Base-by-base conservation (phyloP, 2,888 invertebrate genomes). In the Reticulitermes lucifugus region DNA sequence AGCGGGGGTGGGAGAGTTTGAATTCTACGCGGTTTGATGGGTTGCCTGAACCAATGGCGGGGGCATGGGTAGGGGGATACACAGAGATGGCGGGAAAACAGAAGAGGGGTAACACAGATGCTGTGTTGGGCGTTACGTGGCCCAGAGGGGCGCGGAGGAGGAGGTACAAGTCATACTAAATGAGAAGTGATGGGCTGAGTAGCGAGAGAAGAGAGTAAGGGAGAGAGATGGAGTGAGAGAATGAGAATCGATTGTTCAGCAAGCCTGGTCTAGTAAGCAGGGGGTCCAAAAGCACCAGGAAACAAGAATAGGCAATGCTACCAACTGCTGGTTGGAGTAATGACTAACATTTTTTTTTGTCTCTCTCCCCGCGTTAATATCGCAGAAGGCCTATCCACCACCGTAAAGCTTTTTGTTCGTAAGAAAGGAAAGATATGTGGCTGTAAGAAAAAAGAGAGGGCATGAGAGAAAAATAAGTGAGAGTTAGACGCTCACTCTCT, bases 81-180 rank as follows among this genome's bases (percentile, higher is more conserved):
- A 35, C 35, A 80, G 80, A 55, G 80, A 80, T 80, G 81, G 81
- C 81, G 81, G 81, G 81, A 81, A 70, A 65, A 81, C 70, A 43
- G 43, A 43, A 81, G 70, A 41, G 81, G 79, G 59, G 60, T 18
- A 59, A 60, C 79, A 79, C 80, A 80, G 60, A 80, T 59, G 60
- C 60, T 29, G 59, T 6, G 18, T 29, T 46, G n/a, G 75, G 46
- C 43, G 12, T 55, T 55, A 55, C 55, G 18, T 12, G 5, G 55
- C 55, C 18, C 18, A 43, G 75, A 29, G 79, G 51, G 46, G 22
- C n/a, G 25, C 25, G 25, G 51, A 79, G n/a, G 51, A 25, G 43
- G 55, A 79, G 25, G 55, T 25, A 46, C 21, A 46, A 46, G 51
- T 79, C 79, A 51, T 9, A 29, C 79, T 79, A 46, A 79, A 51